Percentiles rank a stretch among this genome's conserved stretches.
Conservation (phyloP, 1,140 invertebrate genomes). For the Diachasma alloeum region DNA sequence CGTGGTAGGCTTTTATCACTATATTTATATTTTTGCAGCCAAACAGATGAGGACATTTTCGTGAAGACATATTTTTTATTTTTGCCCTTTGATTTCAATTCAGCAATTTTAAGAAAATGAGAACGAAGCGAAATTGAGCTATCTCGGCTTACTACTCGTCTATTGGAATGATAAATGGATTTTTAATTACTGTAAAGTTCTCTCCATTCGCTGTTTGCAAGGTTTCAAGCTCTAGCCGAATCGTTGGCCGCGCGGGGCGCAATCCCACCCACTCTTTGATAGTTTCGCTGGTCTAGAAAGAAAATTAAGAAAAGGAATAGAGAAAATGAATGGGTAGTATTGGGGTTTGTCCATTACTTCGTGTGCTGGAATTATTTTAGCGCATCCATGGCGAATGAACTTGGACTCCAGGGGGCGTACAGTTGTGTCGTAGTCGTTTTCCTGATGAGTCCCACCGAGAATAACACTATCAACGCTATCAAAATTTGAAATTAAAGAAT, state of each 20-base stretch:
- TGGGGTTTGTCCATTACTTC: conserved; percentile 59
- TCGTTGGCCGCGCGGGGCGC: conserved; percentile 71
- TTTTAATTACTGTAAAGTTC: conserved; percentile 40
- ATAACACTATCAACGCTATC: conserved; percentile 71
- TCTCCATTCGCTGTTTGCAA: conserved; percentile 17
- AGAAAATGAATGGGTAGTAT: no score
- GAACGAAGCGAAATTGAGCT: not conserved
- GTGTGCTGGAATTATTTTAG: conserved; percentile 69
- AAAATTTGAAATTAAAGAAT: conserved; percentile 31
- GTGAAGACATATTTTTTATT: no score
- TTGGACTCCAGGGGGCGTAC: conserved; percentile 67
- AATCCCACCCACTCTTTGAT: conserved; percentile 77
- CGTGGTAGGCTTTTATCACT: no score
- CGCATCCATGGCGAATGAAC: conserved; percentile 73
- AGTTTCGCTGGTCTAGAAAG: conserved; percentile 61
- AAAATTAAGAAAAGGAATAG: conserved; percentile 25
- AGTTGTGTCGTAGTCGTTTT: conserved; percentile 69
- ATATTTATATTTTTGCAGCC: no score
- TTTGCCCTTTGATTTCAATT: no score
- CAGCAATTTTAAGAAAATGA: not conserved
- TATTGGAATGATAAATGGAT: not conserved
- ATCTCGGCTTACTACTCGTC: not conserved
- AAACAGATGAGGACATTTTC: no score
- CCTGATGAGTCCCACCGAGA: conserved; percentile 79
- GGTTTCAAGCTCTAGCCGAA: conserved; percentile 72